Evolutionary conservation across 1,140 invertebrate species (phyloP).

Genomic region (Drosophila obscura): DNA sequence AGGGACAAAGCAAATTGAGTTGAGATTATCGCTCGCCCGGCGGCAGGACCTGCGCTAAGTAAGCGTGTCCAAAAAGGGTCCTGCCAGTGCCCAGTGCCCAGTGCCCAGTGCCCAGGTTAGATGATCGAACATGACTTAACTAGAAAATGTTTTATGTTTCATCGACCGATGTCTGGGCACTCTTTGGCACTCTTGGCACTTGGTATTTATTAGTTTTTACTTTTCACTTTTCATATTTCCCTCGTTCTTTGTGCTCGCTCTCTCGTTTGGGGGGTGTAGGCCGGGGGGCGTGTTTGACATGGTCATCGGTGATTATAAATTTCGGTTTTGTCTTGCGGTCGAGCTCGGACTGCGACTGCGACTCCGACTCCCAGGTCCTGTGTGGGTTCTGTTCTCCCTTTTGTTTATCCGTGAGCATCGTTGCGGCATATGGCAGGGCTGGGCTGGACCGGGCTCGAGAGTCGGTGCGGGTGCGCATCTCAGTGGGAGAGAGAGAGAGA

Average conservation of each 20-base stretch:
- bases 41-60: conserved; percentile 45
- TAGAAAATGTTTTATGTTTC: conserved; percentile 73
- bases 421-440: conserved; percentile 56
- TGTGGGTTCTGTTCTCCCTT: conserved; percentile 10
- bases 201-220: conserved; percentile 61
- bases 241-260: conserved; percentile 26
- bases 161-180: conserved; percentile 15
- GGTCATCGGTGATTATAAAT: conserved; percentile 78
- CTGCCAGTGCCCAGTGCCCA: neutral
- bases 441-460: too few relatives aligned
- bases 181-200: conserved; percentile 15
- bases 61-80: conserved; percentile 59
- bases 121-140: conserved; percentile 72
- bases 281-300: conserved; percentile 67
- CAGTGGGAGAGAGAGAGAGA: neutral
- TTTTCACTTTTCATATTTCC: conserved; percentile 34
- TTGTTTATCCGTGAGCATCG: conserved; percentile 48
- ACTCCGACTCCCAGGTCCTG: conserved; percentile 2
- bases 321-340: conserved; percentile 47
- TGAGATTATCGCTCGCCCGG: conserved; percentile 71
- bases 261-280: conserved; percentile 7
- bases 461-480: conserved; percentile 17
- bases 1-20: conserved; percentile 60
- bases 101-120: neutral
- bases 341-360: neutral